Conservation (phyloP, 2,113 vertebrate species). For the Peromyscus polionotus region DNA sequence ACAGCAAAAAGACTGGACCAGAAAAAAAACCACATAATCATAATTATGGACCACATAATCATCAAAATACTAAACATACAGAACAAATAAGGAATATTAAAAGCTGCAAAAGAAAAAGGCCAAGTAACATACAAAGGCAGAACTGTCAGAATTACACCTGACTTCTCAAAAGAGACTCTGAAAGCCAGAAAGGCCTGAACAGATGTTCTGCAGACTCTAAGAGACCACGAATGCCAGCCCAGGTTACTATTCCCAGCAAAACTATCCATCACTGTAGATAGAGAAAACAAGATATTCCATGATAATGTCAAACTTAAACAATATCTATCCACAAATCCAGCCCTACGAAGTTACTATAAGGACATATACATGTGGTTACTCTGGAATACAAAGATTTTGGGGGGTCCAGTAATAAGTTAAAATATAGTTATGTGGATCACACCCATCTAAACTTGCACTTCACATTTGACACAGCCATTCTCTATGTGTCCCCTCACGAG, state of each 20-base stretch:
- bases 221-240: neutral
- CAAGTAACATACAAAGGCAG: neutral
- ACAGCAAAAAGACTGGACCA: neutral
- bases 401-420: slow-evolving; percentile 25
- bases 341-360: neutral
- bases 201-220: neutral
- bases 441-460: neutral
- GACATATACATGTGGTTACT: neutral
- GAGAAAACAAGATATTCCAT: neutral
- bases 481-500: rapidly evolving
- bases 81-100: neutral
- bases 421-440: neutral
- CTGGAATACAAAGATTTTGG: neutral
- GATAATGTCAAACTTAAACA: neutral
- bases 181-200: neutral
- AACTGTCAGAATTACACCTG: neutral
- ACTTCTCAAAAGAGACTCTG: neutral
- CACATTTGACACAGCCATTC: too few species aligned
- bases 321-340: neutral
- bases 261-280: neutral
- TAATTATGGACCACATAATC: neutral
- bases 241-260: neutral
- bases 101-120: neutral
- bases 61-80: neutral
- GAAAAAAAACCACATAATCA: neutral